Base-by-base conservation (phyloP, 2,113 vertebrate genomes). In the Rhipidura dahli region DNA sequence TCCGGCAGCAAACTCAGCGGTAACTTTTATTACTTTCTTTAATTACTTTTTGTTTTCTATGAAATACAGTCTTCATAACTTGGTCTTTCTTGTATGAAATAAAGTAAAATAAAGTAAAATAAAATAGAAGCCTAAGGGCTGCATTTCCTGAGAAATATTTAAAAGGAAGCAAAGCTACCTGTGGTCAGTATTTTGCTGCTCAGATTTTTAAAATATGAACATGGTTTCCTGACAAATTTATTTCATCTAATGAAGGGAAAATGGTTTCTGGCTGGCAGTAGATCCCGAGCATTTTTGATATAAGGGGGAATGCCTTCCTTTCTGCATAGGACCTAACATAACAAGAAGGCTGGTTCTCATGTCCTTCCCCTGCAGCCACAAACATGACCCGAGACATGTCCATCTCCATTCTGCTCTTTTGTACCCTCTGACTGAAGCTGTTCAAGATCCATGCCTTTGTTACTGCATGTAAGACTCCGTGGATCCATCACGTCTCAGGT, bases 11-110 rank as follows among this genome's bases (percentile, higher is more conserved):
- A 86, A 63, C 26, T 60, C 13, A 2, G 7, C 40, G 56, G 28
- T 78, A 51, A 59, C 40, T 88, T 87, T 73, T 92, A 91, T 88
- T 86, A 51, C 72, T 91, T 94, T 80, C 33, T 78, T 89, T 90
- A 92, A 95, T 92, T 88, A 63, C 27, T 68, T 95, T 78, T 66
- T 90, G 51, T 80, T 94, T 96, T 92, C 76, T 81, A 14, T 90
- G 65, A 95, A 92, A 81, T 73, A 28, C 44, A 88, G 10, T 90
- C 56, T 83, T 73, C 22, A 49, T 72, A 88, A 88, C 37, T 83
- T 80, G 44, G 8, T 31, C 39, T 79, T 72, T 86, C 37, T 73
- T 68, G 10, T 22, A 42, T 72, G 70, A 95, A 90, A 79, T 13
- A 76, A 71, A 84, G 44, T 12, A 83, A 22, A 61, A 71, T 42